Evolutionary conservation across 1,140 invertebrate species (phyloP), one percentile per base, ranked within the genome.

Genomic region (Anastrepha ludens): DNA sequence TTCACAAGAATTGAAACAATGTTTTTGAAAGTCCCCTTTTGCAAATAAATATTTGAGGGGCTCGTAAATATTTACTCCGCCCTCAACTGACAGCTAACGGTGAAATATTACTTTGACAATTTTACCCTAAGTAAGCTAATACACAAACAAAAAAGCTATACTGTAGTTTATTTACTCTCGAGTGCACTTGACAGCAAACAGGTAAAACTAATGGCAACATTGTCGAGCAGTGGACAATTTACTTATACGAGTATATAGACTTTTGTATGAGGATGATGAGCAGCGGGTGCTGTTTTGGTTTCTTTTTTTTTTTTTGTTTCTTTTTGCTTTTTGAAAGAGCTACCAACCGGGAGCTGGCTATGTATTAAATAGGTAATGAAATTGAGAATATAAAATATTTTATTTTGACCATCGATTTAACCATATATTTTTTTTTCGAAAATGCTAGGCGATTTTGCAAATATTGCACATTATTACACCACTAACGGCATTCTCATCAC

Each of bases 151-250:
- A 67, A 39, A 67, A 29, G 39, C 20, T n/a, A 67, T 67, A 7
- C 67, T 74, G 39, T 11, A 74, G 67, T 74, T 74, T 74, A 74
- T 74, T 74, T 74, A 74, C 67, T 74, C 67, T 44, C 67, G 44
- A 74, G 41, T 74, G 39, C 67, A 74, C 67, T 47, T 74, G 67
- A 74, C 67, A 74, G 67, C 67, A 47, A 74, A 47, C 67, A 74
- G 67, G 67, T 74, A 74, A 74, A 74, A 47, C 67, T 17, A 74
- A 74, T 47, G 67, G 67, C 41, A 74, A 74, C 67, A 74, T 74
- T 74, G 67, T 44, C 41, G 67, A 6, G 67, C 67, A 17, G 15
- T 17, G 13, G 41, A 7, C 67, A 44, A 74, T n/a, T 17, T 17
- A 47, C 1, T 7, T 47, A 2, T 13, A 47, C 13, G 41, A 3